A percentile compares a stretch with the other conserved stretches of the same genome.
Conservation (phyloP, 2,888 invertebrate genomes). For the Hypsopygia costalis region DNA sequence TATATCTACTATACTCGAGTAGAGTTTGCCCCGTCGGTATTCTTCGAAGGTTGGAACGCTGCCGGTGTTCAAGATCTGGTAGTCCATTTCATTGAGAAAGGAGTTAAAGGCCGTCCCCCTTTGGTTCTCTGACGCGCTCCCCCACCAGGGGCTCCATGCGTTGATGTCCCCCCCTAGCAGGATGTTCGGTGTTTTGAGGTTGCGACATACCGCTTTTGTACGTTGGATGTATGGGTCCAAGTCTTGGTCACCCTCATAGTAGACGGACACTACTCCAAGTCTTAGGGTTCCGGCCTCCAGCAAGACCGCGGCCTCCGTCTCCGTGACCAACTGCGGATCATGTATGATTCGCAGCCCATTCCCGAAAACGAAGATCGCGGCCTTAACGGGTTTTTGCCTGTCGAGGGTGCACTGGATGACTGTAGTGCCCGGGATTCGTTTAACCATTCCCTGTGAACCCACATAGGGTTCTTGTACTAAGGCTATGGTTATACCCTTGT, state of each 20-base stretch:
- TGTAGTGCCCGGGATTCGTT: not conserved
- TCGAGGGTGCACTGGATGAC: not conserved
- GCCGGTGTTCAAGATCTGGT: slow-evolving; percentile 25
- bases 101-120: not conserved
- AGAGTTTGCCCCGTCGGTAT: slow-evolving; percentile 13
- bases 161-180: slow-evolving; percentile 15
- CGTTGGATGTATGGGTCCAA: slow-evolving; percentile 8
- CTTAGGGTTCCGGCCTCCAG: too few species aligned
- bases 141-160: slow-evolving; percentile 15
- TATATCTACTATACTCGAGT: slow-evolving; percentile 21
- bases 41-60: slow-evolving; percentile 23
- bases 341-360: too few species aligned
- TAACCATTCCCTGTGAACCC: not conserved
- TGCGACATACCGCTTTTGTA: not conserved
- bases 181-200: slow-evolving; percentile 5
- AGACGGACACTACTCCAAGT: slow-evolving; percentile 2
- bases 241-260: slow-evolving; percentile 2
- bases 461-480: slow-evolving; percentile 12
- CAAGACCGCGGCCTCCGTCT: too few species aligned
- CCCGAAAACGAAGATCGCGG: too few species aligned
- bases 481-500: not conserved
- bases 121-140: slow-evolving; percentile 10
- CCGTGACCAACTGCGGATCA: not conserved
- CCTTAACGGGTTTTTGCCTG: too few species aligned
- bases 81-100: slow-evolving; percentile 13